These are phyloP conservation scores for Acrocera orbiculus DNA, from an alignment of 2,888 invertebrate genomes.

Conservation along the genomic window DNA sequence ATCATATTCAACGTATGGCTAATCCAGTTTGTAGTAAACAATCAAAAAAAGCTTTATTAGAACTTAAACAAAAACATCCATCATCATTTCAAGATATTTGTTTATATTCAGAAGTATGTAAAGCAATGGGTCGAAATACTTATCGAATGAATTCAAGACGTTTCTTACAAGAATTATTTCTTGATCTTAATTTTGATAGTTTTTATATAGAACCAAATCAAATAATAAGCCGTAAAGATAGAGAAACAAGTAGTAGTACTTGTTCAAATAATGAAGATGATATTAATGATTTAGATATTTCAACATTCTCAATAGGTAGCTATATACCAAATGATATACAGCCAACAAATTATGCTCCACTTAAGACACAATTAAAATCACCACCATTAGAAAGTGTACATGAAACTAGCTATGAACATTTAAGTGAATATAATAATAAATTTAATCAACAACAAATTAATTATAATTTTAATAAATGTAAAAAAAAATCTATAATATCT, in stretches of 20 bases:
- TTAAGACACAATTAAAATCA: conserved; percentile 21
- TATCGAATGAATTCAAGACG: conserved; percentile 70
- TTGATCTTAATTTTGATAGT: conserved; percentile 60
- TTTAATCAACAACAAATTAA: conserved; percentile 3
- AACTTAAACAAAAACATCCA: conserved; percentile 54
- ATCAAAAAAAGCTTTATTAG: conserved; percentile 64
- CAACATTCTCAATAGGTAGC: background rate
- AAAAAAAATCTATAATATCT: background rate
- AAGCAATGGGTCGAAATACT: conserved; percentile 55
- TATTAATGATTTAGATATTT: background rate
- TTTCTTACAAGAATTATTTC: conserved; percentile 84
- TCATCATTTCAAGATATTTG: conserved; percentile 68
- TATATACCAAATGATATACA: conserved; percentile 1
- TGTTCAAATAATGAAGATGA: conserved; percentile 6
- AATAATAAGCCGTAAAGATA: conserved; percentile 28
- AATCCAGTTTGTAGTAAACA: conserved; percentile 65
- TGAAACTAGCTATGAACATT: conserved; percentile 33
- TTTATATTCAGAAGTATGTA: conserved; percentile 81
- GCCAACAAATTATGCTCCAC: conserved; percentile 10
- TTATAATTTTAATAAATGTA: conserved; percentile 6
- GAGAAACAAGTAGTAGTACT: conserved; percentile 13
- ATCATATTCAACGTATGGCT: conserved; percentile 54
- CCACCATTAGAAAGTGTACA: conserved; percentile 33
- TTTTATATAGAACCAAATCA: conserved; percentile 36
- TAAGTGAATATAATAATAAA: conserved; percentile 16